Evolutionary conservation across 2,888 invertebrate species (phyloP).

Genomic region (Papilio elwesi): DNA sequence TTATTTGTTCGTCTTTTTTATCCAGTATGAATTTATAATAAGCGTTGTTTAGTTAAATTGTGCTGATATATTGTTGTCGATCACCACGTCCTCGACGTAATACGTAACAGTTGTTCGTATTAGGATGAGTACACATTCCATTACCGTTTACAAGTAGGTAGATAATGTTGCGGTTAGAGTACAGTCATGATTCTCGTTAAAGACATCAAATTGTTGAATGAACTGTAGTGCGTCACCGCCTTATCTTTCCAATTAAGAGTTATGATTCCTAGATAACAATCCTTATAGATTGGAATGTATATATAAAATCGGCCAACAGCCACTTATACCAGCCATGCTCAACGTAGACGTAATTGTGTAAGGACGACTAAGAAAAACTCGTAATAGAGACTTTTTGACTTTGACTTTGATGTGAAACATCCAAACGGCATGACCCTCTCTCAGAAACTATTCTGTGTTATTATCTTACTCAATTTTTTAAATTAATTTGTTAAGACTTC

Average conservation of each 20-base stretch:
- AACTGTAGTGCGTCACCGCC: slow-evolving; percentile 26
- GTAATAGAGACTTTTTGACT: too few species aligned
- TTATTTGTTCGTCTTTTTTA: neutral
- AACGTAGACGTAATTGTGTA: too few species aligned
- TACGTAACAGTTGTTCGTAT: slow-evolving; percentile 16
- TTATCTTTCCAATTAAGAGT: slow-evolving; percentile 19
- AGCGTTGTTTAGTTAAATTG: neutral
- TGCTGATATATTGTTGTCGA: neutral
- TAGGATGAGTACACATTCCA: slow-evolving; percentile 11
- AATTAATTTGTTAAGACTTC: too few species aligned
- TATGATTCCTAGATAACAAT: slow-evolving; percentile 12
- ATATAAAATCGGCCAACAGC: neutral
- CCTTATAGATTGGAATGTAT: neutral
- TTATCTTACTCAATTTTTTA: too few species aligned
- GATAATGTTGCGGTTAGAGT: slow-evolving; percentile 26
- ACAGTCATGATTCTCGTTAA: slow-evolving; percentile 29
- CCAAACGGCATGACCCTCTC: too few species aligned
- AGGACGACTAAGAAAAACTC: too few species aligned
- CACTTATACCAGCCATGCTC: too few species aligned
- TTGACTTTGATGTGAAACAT: too few species aligned
- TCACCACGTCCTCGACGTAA: slow-evolving; percentile 5
- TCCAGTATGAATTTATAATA: neutral
- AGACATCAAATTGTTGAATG: slow-evolving; percentile 25
- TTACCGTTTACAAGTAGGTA: neutral
- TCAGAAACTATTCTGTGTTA: too few species aligned